A percentile compares a stretch with the other conserved stretches of the same genome.
These are phyloP conservation scores for Sarcophaga variegata DNA, from an alignment of 2,888 invertebrate genomes.

Conservation along the genomic window DNA sequence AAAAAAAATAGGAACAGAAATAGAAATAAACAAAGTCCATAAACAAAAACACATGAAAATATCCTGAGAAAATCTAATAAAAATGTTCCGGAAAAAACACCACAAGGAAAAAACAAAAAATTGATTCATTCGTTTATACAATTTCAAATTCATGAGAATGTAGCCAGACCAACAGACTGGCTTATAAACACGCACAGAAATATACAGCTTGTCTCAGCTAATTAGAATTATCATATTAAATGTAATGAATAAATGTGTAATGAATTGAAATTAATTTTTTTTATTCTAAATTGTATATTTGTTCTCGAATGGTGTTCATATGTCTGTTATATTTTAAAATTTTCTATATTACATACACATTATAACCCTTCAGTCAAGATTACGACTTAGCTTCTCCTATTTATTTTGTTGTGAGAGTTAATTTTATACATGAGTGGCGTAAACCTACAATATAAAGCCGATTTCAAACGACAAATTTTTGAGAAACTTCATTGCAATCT, in stretches of 20 bases:
- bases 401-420: too few species aligned
- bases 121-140: not conserved
- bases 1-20: not conserved
- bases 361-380: too few species aligned
- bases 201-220: not conserved
- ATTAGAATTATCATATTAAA: not conserved
- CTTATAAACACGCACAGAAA: not conserved
- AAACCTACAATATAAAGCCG: too few species aligned
- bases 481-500: too few species aligned
- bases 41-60: not conserved
- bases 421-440: too few species aligned
- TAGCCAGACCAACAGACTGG: not conserved
- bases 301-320: too few species aligned
- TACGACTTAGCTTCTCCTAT: too few species aligned
- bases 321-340: too few species aligned
- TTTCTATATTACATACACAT: too few species aligned
- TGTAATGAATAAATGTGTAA: not conserved
- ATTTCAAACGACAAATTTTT: too few species aligned
- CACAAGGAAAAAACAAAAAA: constrained; percentile 1
- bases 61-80: constrained; percentile 51
- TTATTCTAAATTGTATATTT: too few species aligned
- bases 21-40: constrained; percentile 3
- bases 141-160: not conserved
- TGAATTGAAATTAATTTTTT: too few species aligned
- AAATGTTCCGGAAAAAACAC: constrained; percentile 26